Base-by-base conservation (phyloP, 2,113 vertebrate species). In the Ursus arctos region DNA sequence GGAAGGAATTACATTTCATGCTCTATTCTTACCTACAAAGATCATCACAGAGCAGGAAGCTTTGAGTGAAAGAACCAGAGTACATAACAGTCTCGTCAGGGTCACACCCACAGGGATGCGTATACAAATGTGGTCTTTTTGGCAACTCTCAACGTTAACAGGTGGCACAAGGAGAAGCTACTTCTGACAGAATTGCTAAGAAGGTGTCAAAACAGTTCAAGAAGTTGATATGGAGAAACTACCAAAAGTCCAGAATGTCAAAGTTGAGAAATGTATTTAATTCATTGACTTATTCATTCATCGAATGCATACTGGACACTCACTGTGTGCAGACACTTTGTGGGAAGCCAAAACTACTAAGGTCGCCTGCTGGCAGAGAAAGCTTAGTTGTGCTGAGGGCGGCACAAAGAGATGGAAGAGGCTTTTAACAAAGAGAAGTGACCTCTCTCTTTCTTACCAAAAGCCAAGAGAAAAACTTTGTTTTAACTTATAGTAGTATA, bases 391-490 rank as follows among this genome's bases (percentile, higher is more conserved):
- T 86, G 31, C 12, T 33, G 57, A 40, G 47, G 4, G 26, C 11
- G n/a, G 14, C 14, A 80, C 8, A 24, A 43, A 88, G 36, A 80
- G 7, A 47, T 36, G 47, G 22, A 95, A 77, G 93, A 69, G 43
- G 11, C 7, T 71, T 47, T 76, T 77, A 49, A 82, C 33, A 88
- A 67, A 91, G 19, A 97, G 5, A 47, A 83, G 24, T 24, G 4
- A 10, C 12, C 26, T 87, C 4, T 94, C 71, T 77, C 26, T 90
- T 94, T 95, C 43, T 84, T 57, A 91, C 12, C 51, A 94, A 97
- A 97, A 33, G 18, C 85, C 33, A 77, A 55, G 40, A 65, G 31
- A 36, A 85, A 81, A 92, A 10, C 18, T 65, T 71, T 82, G 28
- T 22, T 95, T 61, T 71, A 26, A 88, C 49, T 82, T n/a, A 65